Percentiles rank a stretch among this genome's conserved stretches.
These are phyloP conservation scores for Thysanoteuthis rhombus DNA, from an alignment of 2,888 invertebrate genomes.

Conservation along the genomic window DNA sequence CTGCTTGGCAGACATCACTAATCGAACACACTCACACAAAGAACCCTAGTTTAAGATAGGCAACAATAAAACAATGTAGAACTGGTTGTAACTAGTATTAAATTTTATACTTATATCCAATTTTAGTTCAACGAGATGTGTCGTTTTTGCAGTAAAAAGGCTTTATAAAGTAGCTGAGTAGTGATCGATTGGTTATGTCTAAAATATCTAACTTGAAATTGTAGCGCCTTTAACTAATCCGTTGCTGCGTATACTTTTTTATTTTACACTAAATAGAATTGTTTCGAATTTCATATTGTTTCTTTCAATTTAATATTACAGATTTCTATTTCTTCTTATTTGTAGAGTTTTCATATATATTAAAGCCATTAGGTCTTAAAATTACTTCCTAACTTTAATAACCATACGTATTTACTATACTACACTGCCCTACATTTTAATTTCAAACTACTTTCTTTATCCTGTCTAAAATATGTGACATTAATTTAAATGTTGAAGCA, in stretches of 20 bases:
- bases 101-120: not conserved
- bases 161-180: not conserved
- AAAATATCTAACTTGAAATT: not conserved
- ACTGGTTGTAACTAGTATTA: not conserved
- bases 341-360: not conserved
- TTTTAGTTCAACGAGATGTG: not conserved
- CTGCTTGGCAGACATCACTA: not conserved
- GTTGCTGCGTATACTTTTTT: not conserved
- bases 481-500: too few relatives aligned
- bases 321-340: not conserved
- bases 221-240: not conserved
- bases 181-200: not conserved
- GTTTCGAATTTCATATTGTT: not conserved
- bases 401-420: not conserved
- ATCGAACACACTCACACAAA: not conserved
- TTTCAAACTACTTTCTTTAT: not conserved
- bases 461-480: not conserved
- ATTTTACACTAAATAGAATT: not conserved
- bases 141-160: not conserved
- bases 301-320: not conserved
- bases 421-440: not conserved
- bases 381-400: not conserved
- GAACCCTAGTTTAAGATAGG: not conserved
- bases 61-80: too few relatives aligned
- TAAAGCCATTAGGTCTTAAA: not conserved